Percentiles rank a stretch among this genome's conserved stretches.
phyloP scores from a whole-genome alignment of 1,140 invertebrate genomes.

The Sarcophaga bullata region DNA sequence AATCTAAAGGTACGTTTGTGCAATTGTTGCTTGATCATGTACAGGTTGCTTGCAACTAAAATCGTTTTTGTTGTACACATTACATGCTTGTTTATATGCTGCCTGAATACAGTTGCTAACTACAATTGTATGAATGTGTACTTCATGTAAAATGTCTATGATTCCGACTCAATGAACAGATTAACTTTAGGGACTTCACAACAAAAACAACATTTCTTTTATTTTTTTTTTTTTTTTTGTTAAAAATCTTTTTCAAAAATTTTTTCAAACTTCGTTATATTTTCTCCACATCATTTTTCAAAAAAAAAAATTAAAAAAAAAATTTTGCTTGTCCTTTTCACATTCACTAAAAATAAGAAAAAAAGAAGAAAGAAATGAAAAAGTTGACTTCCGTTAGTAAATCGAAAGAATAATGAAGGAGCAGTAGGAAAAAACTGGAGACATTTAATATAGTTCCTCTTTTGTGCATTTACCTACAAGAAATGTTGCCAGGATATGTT shows the following conservation, averaged over 20 bases:
- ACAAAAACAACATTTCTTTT: background rate
- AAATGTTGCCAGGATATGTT: constrained; percentile 22
- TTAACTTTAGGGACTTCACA: constrained; percentile 11
- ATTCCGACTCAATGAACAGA: constrained; percentile 21
- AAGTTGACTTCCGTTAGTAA: background rate
- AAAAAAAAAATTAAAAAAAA: background rate
- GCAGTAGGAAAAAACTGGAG: background rate
- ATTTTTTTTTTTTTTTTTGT: background rate
- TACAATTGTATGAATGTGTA: background rate
- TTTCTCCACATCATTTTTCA: background rate
- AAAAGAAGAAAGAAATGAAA: background rate
- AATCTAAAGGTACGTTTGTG: background rate
- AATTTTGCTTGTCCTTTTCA: background rate
- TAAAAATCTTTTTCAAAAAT: background rate
- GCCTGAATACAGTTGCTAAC: background rate
- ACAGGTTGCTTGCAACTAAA: constrained; percentile 6
- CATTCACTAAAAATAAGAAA: background rate
- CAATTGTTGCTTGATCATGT: too few relatives aligned
- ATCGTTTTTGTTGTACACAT: background rate
- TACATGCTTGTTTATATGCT: constrained; percentile 12
- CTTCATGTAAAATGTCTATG: background rate
- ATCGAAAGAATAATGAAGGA: constrained; percentile 3
- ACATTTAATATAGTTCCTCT: constrained; percentile 31
- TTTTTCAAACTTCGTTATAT: background rate
- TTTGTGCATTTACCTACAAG: background rate